Percentiles rank a stretch among this genome's conserved stretches.
Conservation (phyloP, 2,797 vertebrate genomes). For the Enteromius trimaculatus region DNA sequence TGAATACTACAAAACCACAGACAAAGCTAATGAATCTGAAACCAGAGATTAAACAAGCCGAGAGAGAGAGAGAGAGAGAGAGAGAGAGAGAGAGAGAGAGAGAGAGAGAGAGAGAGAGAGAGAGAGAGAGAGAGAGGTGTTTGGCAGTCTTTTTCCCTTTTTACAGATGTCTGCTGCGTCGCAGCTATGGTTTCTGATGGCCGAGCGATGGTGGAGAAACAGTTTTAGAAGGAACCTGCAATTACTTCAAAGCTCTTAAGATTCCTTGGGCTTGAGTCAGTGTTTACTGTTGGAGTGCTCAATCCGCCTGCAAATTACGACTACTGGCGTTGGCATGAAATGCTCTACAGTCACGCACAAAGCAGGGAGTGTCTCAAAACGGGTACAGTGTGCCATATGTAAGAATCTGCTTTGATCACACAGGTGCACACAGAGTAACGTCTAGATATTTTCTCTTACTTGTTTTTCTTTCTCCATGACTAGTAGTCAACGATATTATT, state of each 20-base stretch:
- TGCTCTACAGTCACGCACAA: constrained; percentile 83
- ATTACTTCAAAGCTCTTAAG: constrained; percentile 94
- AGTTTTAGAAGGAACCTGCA: constrained; percentile 83
- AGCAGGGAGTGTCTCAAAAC: constrained; percentile 34
- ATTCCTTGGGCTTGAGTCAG: constrained; percentile 92
- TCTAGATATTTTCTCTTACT: constrained; percentile 7
- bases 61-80: neutral
- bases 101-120: too few relatives aligned
- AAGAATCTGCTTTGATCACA: constrained; percentile 39
- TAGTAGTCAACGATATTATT: constrained; percentile 15
- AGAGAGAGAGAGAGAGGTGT: neutral
- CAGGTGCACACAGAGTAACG: constrained; percentile 27
- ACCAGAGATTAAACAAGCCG: neutral
- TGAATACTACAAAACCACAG: neutral
- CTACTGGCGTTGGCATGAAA: constrained; percentile 78
- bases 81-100: too few relatives aligned
- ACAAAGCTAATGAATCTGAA: neutral
- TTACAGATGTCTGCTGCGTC: constrained; percentile 25
- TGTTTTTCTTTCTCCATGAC: neutral
- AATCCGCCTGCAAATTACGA: constrained; percentile 83
- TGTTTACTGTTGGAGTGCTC: constrained; percentile 85
- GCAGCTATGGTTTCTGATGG: constrained; percentile 56
- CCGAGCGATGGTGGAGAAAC: constrained; percentile 65
- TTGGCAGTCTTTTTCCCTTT: neutral
- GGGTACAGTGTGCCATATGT: constrained; percentile 4